phyloP scores from a whole-genome alignment of 2,113 vertebrate species.

The Oreocharis arfaki region DNA sequence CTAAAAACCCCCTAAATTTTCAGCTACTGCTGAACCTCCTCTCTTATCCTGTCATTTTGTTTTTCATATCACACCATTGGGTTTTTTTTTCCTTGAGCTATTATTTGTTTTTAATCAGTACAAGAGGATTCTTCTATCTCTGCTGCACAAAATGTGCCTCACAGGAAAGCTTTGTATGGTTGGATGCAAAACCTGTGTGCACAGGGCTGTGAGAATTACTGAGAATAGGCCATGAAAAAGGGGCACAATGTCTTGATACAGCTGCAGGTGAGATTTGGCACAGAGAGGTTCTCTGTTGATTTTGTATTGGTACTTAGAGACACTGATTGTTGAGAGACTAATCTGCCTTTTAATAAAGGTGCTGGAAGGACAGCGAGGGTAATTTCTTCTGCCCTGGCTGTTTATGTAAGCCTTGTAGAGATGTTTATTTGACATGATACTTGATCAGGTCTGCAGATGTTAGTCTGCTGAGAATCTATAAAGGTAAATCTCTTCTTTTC shows the following conservation, averaged over 20 bases:
- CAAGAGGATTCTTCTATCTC: background rate
- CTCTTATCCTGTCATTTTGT: background rate
- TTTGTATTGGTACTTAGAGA: background rate
- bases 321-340: background rate
- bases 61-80: background rate
- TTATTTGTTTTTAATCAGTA: background rate
- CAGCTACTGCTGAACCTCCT: background rate
- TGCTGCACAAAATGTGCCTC: background rate
- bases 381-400: background rate
- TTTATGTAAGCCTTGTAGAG: background rate
- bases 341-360: background rate
- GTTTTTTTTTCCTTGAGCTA: background rate
- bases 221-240: background rate
- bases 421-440: background rate
- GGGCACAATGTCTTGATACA: background rate
- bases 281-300: background rate
- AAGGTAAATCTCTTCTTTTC: background rate
- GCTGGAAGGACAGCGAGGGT: background rate
- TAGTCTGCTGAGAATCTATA: background rate
- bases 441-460: constrained; percentile 11
- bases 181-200: background rate
- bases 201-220: background rate
- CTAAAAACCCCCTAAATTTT: background rate
- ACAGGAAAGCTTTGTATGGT: background rate
- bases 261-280: background rate